phyloP scores from a whole-genome alignment of 2,113 vertebrate genomes.

The Cyphomyrus discorhynchus region DNA sequence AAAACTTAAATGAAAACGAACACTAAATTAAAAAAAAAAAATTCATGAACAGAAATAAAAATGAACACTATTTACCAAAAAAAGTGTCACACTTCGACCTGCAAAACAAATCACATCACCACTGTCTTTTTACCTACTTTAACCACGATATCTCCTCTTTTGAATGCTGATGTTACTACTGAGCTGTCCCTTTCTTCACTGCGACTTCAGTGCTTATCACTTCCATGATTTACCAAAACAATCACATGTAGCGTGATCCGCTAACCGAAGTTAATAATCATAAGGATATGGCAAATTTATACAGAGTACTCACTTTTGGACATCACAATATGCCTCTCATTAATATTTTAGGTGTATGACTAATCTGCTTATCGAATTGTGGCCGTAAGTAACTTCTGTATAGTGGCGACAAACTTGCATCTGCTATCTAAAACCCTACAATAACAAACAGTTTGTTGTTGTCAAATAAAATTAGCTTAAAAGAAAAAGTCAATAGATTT shows the following conservation, averaged over 20 bases:
- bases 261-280: neutral
- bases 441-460: neutral
- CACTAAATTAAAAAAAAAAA: neutral
- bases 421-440: neutral
- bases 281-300: neutral
- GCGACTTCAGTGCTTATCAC: neutral
- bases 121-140: neutral
- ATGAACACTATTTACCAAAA: neutral
- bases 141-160: neutral
- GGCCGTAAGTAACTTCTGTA: neutral
- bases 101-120: neutral
- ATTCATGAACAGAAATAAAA: neutral
- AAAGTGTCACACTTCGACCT: neutral
- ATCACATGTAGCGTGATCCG: neutral
- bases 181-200: neutral
- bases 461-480: neutral
- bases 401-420: neutral
- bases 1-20: neutral
- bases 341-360: neutral
- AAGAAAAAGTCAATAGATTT: neutral
- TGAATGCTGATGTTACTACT: neutral
- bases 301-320: neutral
- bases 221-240: neutral
- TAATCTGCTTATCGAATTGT: neutral
- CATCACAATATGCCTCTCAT: neutral